Evolutionary conservation across 2,113 vertebrate species (phyloP).

Genomic region (Mustelus asterias): DNA sequence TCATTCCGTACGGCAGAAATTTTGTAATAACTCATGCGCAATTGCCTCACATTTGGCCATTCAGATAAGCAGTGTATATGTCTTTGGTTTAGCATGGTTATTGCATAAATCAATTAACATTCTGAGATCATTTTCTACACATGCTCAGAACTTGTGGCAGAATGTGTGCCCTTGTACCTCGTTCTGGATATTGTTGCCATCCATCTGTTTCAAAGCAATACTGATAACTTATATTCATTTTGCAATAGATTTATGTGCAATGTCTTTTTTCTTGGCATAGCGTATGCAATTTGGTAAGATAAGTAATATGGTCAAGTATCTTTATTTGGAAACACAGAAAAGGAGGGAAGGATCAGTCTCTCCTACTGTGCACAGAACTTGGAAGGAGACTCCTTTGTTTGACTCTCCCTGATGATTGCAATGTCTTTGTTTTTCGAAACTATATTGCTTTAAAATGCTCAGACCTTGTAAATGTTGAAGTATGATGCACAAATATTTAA

Average conservation of each 20-base stretch:
- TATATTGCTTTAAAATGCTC: background rate
- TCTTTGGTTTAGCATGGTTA: background rate
- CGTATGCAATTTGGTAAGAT: background rate
- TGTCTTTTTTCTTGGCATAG: background rate
- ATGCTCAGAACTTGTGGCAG: background rate
- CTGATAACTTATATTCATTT: background rate
- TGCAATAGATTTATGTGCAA: background rate
- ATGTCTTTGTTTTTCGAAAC: background rate
- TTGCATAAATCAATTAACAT: background rate
- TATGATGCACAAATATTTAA: background rate
- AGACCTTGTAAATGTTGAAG: background rate
- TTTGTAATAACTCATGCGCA: background rate
- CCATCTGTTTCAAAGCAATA: background rate
- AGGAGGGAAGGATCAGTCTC: background rate
- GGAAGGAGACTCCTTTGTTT: background rate
- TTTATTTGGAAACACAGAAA: background rate
- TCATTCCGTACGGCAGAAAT: background rate
- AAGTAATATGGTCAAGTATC: background rate
- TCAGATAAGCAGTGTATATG: background rate
- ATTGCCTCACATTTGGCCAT: background rate
- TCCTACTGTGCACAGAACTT: background rate
- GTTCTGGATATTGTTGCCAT: background rate
- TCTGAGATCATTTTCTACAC: background rate
- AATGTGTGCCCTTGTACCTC: background rate
- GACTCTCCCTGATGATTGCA: background rate